A percentile compares a stretch with the other conserved stretches of the same genome.
Evolutionary conservation across 2,888 invertebrate genomes (phyloP).

Genomic region (Aethes cnicana): DNA sequence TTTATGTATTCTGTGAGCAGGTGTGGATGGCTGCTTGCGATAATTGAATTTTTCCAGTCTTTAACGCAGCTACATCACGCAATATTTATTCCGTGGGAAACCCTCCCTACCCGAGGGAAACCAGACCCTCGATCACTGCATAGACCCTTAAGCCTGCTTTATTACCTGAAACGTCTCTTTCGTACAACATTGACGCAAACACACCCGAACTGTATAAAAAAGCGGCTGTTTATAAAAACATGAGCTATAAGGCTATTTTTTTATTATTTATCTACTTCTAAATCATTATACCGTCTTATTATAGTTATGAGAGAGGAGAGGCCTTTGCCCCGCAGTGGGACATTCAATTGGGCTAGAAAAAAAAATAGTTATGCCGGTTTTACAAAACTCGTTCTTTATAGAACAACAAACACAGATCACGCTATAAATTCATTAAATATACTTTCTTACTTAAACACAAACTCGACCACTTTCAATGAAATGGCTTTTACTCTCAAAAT

Average conservation of each 20-base stretch:
- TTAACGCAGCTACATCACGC: slow-evolving; percentile 29
- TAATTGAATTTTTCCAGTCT: slow-evolving; percentile 31
- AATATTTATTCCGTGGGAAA: slow-evolving; percentile 27
- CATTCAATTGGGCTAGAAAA: no score
- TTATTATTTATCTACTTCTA: neutral
- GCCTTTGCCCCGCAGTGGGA: no score
- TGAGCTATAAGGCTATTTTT: no score
- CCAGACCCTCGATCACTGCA: slow-evolving; percentile 25
- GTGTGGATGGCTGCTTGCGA: slow-evolving; percentile 28
- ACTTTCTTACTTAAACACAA: slow-evolving; percentile 20
- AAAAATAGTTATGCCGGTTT: no score
- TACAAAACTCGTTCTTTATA: no score
- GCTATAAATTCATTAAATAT: slow-evolving; percentile 18
- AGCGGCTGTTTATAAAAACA: no score
- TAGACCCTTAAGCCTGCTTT: slow-evolving; percentile 26
- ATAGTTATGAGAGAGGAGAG: no score
- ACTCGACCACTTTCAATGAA: slow-evolving; percentile 33
- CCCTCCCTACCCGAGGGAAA: slow-evolving; percentile 14
- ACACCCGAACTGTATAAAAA: slow-evolving; percentile 20
- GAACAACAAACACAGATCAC: neutral
- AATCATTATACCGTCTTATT: no score
- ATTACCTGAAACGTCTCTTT: slow-evolving; percentile 27
- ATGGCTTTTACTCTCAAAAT: slow-evolving; percentile 46
- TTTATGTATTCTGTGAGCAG: slow-evolving; percentile 30
- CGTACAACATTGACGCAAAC: slow-evolving; percentile 24